These are phyloP conservation scores for Smithornis capensis DNA, from an alignment of 2,113 vertebrate genomes.

Conservation along the genomic window DNA sequence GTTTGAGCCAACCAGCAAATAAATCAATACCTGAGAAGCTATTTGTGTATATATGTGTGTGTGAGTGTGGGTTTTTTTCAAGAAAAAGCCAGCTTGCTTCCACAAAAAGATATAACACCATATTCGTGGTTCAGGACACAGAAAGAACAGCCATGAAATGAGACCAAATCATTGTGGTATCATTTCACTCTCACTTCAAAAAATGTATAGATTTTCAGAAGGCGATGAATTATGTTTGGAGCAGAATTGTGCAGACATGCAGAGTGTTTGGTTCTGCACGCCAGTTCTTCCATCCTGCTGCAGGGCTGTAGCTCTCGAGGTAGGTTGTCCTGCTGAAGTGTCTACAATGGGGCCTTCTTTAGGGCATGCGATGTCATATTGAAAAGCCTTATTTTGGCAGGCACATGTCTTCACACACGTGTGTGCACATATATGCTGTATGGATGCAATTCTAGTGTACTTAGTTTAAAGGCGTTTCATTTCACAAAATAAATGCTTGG, in stretches of 20 bases:
- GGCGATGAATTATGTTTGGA: not conserved
- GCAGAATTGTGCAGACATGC: not conserved
- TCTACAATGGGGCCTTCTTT: not conserved
- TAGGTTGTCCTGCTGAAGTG: not conserved
- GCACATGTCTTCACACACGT: fast-evolving
- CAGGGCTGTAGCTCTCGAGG: not conserved
- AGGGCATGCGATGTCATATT: fast-evolving
- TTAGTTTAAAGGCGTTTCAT: not conserved
- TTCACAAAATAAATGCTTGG: not conserved
- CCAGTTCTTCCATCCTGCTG: not conserved
- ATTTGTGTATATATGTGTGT: not conserved
- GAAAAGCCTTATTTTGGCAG: not conserved
- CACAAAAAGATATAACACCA: not conserved
- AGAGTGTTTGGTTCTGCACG: not conserved
- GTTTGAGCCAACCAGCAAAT: not conserved
- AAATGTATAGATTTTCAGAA: not conserved
- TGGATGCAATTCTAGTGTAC: not conserved
- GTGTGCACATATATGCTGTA: fast-evolving
- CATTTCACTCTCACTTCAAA: not conserved
- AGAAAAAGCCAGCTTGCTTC: not conserved
- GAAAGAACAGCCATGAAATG: not conserved
- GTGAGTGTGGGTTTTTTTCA: not conserved
- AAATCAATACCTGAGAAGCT: not conserved
- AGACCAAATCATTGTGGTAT: not conserved
- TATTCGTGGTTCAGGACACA: not conserved